Evolutionary conservation across 2,113 vertebrate species (phyloP), one percentile per base, ranked within the genome.

Genomic region (Chionodraco myersi): DNA sequence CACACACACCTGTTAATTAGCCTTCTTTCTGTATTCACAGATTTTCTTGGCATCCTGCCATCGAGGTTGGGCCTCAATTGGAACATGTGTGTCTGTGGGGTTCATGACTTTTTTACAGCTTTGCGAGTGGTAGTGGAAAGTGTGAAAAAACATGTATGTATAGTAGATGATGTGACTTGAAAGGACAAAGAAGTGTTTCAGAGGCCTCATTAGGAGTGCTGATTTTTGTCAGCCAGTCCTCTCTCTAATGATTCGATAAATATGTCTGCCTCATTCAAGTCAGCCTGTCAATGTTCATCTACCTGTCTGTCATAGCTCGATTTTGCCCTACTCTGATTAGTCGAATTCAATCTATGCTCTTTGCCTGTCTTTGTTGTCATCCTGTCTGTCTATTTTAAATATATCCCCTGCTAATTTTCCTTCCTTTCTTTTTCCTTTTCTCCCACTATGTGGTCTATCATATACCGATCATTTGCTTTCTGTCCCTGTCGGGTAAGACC

Each of bases 1-100:
- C 26, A 30, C 26, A 30, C 26, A 30, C 26, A 30, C 30, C 78
- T 84, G 88, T 91, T 88, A 91, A 92, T 93, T 88, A 89, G 80
- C 89, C 58, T 74, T 57, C 76, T 85, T 78, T 81, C 80, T 69
- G 82, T 77, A 66, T 63, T 85, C 23, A 14, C 85, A 85, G 86
- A 90, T 88, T 79, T 88, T 87, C 75, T 86, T 52, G 52, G 82
- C 75, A 54, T 72, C 75, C 72, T 84, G 88, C 84, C 90, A 82
- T 82, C 54, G 21, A 23, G 23, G 71, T 72, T 58, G 76, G 62
- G 75, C 64, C 69, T 82, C 45, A 15, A 64, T 66, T 86, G 21
- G 71, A 84, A 71, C 45, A 60, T 36, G 78, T 62, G 7, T 34
- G 45, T 68, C 10, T 44, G 44, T n/a, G 18, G 54, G 44, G 10